Evolutionary conservation across 2,888 invertebrate genomes (phyloP), one percentile per base, ranked within the genome.

Genomic region (Frankliniella fusca): DNA sequence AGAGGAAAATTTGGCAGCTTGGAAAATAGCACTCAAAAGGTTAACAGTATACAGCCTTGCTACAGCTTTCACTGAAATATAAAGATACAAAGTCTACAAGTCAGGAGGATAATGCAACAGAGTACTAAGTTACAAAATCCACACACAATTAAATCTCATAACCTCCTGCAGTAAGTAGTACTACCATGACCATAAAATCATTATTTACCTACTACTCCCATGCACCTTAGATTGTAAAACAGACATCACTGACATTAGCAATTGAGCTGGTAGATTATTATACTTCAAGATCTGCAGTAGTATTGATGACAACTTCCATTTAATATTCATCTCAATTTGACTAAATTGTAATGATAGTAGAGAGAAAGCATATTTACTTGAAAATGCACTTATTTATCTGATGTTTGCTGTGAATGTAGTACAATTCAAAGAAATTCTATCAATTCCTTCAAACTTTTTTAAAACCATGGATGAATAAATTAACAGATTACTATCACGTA

Each of bases 171-270:
- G 9, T 12, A 27, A 76, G 27, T 11, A 76, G 23, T 76, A 27
- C 11, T 76, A 27, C 27, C 70, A 76, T 27, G 70, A 76, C 27
- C 70, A 27, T 27, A 27, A 70, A 23, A 27, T 27, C 9, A 54
- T 38, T 54, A 76, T n/a, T 27, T 27, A 76, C 27, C 70, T 76
- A 76, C 70, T 27, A 76, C 70, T 76, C 70, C 70, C 27, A 27
- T 76, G 70, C 70, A 27, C 27, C 27, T 12, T 23, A 76, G 23
- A 27, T 27, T 11, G 27, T 27, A 23, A n/a, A 38, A 70, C 70
- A 70, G 23, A 76, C 70, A 23, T 27, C 27, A 76, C 27, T 76
- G 20, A 76, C 27, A 76, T 23, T 12, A 23, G 70, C 70, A 76
- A 27, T 76, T 76, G 70, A 76, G 70, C 70, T 20, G 54, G 20